Conservation (phyloP, 2,888 invertebrate species). For the Thysanoteuthis rhombus region DNA sequence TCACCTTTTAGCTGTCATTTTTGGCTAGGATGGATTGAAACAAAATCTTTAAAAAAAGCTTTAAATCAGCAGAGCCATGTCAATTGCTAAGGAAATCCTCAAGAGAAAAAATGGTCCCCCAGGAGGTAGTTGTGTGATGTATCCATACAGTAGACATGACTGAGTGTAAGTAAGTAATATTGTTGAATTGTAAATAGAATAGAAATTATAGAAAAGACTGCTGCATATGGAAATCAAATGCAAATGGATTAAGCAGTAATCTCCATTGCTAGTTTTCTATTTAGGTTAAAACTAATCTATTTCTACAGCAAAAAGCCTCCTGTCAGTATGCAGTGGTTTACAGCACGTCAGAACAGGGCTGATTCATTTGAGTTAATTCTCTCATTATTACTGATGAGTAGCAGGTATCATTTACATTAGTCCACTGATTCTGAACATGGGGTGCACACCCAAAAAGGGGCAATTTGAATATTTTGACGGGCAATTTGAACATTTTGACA, state of each 20-base stretch:
- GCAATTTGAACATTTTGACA: too few relatives aligned
- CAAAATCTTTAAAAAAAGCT: neutral
- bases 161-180: neutral
- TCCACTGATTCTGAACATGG: too few relatives aligned
- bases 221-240: neutral
- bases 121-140: neutral
- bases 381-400: neutral
- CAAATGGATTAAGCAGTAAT: neutral
- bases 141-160: neutral
- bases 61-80: neutral
- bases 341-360: neutral
- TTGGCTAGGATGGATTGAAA: neutral
- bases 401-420: neutral
- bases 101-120: neutral
- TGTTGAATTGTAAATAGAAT: neutral
- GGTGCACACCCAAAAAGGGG: too few relatives aligned
- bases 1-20: neutral
- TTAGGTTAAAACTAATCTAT: conserved; percentile 22
- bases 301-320: neutral
- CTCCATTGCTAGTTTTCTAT: neutral
- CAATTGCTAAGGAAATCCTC: neutral
- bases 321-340: neutral
- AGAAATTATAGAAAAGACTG: neutral
- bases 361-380: neutral
- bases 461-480: too few relatives aligned